These are phyloP conservation scores for Cheilosia grossa DNA, from an alignment of 2,888 invertebrate genomes.

Conservation along the genomic window DNA sequence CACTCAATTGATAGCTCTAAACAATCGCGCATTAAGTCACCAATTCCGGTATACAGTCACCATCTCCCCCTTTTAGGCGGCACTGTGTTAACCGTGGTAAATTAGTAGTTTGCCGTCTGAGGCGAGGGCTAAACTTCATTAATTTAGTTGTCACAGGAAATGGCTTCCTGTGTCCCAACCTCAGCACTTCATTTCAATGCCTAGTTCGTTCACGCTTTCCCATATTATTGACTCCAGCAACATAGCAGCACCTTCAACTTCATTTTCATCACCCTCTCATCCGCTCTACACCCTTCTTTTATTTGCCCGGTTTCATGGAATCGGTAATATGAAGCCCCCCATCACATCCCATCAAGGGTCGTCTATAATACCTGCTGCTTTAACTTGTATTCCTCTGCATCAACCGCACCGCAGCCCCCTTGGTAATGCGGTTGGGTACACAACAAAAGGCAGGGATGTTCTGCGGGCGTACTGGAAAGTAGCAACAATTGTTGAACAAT, in stretches of 20 bases:
- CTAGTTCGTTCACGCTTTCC: constrained; percentile 73
- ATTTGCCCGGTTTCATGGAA: constrained; percentile 21
- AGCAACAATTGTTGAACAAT: constrained; percentile 71
- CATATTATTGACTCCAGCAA: constrained; percentile 43
- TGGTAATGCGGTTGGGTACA: constrained; percentile 50
- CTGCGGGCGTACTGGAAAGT: constrained; percentile 17
- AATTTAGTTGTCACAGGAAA: constrained; percentile 71
- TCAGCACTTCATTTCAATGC: constrained; percentile 70
- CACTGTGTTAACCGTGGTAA: no score
- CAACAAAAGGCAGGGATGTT: constrained; percentile 50
- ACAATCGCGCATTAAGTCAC: no score
- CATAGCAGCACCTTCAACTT: constrained; percentile 41
- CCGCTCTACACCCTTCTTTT: constrained; percentile 4
- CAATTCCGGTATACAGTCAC: no score
- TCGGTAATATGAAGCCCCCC: constrained; percentile 42
- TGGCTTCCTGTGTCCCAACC: constrained; percentile 70
- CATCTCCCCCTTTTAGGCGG: no score
- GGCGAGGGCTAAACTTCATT: constrained; percentile 68
- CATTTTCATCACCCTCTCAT: constrained; percentile 30
- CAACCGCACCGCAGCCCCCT: constrained; percentile 7
- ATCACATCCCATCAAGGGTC: constrained; percentile 45
- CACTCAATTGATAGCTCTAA: no score
- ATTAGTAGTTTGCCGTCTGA: constrained; percentile 3
- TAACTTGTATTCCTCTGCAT: constrained; percentile 50
- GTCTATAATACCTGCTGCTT: constrained; percentile 43